A percentile compares a stretch with the other conserved stretches of the same genome.
These are phyloP conservation scores for Drosophila setifemur DNA, from an alignment of 1,140 invertebrate species.

Conservation along the genomic window DNA sequence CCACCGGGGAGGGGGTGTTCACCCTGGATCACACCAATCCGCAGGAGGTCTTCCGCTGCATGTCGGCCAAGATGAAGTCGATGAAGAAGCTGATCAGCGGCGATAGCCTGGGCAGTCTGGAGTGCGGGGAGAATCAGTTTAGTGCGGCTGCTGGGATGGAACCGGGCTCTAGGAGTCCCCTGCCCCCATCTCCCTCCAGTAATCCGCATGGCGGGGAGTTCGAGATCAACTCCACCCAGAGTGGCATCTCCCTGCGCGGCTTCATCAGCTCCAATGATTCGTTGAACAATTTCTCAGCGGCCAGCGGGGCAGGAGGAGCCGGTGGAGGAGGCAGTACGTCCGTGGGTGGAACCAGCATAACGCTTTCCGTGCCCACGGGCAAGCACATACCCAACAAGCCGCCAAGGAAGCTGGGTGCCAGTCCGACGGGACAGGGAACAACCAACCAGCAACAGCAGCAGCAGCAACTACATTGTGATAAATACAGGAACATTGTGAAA, in stretches of 20 bases:
- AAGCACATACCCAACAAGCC: conserved; percentile 81
- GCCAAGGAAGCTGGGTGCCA: conserved; percentile 65
- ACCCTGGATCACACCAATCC: conserved; percentile 90
- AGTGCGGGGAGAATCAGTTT: conserved; percentile 89
- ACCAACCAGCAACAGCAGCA: not conserved
- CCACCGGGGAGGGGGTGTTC: conserved; percentile 93
- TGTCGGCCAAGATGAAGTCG: conserved; percentile 91
- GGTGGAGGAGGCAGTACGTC: too few relatives aligned
- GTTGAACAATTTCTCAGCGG: conserved; percentile 62
- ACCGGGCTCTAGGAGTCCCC: conserved; percentile 89
- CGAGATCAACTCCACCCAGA: conserved; percentile 69
- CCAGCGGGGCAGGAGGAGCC: conserved; percentile 2
- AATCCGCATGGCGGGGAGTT: conserved; percentile 77
- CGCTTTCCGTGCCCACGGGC: conserved; percentile 30
- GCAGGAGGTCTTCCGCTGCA: conserved; percentile 90
- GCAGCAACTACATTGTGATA: conserved; percentile 67
- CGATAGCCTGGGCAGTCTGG: conserved; percentile 86
- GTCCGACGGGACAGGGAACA: too few relatives aligned
- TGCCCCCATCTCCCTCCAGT: conserved; percentile 87
- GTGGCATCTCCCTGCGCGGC: conserved; percentile 63
- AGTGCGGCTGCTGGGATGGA: conserved; percentile 89
- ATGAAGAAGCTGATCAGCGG: conserved; percentile 91
- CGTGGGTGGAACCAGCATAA: conserved; percentile 19
- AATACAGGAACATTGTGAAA: conserved; percentile 75
- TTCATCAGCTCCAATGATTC: conserved; percentile 78